Evolutionary conservation across 2,888 invertebrate genomes (phyloP).

Genomic region (Copidosoma aretas): DNA sequence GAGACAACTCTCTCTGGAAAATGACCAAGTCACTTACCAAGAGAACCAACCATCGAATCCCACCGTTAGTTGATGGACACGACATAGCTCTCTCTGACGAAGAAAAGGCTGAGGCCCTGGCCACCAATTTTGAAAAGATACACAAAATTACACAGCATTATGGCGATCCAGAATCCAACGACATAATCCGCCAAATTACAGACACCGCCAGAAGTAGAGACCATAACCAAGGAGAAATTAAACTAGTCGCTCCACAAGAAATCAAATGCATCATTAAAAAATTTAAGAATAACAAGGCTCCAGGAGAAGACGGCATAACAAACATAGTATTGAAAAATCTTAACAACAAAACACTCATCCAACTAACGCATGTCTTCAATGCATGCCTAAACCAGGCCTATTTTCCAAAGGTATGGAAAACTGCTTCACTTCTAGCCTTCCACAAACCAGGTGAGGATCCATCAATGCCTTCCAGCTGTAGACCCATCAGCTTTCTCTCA

Average conservation of each 20-base stretch:
- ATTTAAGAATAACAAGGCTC: background rate
- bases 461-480: background rate
- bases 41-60: background rate
- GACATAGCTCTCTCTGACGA: background rate
- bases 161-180: no score
- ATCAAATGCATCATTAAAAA: background rate
- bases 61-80: background rate
- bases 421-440: no score
- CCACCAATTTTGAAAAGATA: background rate
- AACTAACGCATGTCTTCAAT: background rate
- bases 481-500: background rate
- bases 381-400: background rate
- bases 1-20: conserved; percentile 8
- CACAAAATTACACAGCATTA: background rate
- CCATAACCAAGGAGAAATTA: background rate
- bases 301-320: background rate
- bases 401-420: background rate
- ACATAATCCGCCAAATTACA: no score
- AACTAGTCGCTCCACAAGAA: background rate
- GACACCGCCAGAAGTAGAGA: background rate
- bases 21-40: conserved; percentile 1
- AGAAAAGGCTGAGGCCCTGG: background rate
- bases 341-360: background rate
- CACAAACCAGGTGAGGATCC: no score
- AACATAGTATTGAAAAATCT: background rate